These are phyloP conservation scores for Strigamia maritima DNA, from an alignment of 2,888 invertebrate species.

Conservation along the genomic window DNA sequence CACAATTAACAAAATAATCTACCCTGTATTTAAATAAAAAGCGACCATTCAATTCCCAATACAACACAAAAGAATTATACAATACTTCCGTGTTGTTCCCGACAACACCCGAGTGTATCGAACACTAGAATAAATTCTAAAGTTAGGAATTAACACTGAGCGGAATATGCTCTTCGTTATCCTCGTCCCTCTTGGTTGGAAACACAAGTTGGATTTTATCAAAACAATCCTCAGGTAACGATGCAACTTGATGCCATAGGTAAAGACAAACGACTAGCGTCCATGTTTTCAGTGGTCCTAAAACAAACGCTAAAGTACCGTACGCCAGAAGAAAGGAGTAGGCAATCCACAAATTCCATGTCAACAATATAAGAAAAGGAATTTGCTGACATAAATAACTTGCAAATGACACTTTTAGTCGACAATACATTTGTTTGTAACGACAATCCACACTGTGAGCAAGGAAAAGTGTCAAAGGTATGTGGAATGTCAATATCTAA, in stretches of 20 bases:
- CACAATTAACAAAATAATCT: too few relatives aligned
- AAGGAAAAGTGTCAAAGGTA: conserved; percentile 69
- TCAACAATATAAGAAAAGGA: conserved; percentile 61
- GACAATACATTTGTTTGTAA: conserved; percentile 49
- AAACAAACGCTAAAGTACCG: conserved; percentile 69
- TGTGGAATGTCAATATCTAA: conserved; percentile 64
- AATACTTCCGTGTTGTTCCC: neutral
- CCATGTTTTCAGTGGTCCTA: conserved; percentile 78
- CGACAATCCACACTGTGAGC: conserved; percentile 64
- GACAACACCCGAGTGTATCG: neutral
- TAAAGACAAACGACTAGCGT: conserved; percentile 66
- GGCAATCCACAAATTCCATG: conserved; percentile 63
- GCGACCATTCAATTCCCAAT: neutral
- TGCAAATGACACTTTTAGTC: conserved; percentile 40
- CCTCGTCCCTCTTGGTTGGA: conserved; percentile 12
- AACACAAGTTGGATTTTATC: conserved; percentile 24
- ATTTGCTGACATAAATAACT: conserved; percentile 49
- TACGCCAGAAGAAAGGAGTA: conserved; percentile 79
- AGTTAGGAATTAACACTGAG: conserved; percentile 27
- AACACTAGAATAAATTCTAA: neutral
- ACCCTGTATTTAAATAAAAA: neutral
- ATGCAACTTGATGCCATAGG: conserved; percentile 62
- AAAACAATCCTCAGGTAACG: conserved; percentile 38
- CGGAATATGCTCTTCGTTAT: conserved; percentile 36
- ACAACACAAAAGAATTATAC: neutral